Percentiles rank a stretch among this genome's conserved stretches.
phyloP scores from a whole-genome alignment of 1,140 invertebrate genomes.

The Thalassaphorura encarpata region DNA sequence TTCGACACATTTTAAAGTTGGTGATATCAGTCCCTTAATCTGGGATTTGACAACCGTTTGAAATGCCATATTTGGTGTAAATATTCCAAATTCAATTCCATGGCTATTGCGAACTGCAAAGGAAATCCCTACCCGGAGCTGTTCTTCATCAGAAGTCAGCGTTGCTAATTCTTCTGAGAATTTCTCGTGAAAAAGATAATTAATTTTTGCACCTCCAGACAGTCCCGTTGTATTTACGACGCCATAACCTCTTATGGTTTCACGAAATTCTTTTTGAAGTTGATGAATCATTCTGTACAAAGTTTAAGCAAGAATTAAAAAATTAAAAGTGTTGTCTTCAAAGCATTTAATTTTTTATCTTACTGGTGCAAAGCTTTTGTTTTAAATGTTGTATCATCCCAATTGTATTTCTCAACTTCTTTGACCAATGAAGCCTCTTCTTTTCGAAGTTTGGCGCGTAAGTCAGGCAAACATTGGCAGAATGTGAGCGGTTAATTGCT shows the following conservation, averaged over 20 bases:
- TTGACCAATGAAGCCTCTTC: constrained; percentile 91
- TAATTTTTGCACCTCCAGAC: constrained; percentile 98
- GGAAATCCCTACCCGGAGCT: constrained; percentile 91
- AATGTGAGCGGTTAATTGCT: constrained; percentile 99
- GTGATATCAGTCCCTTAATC: constrained; percentile 90
- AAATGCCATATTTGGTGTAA: constrained; percentile 99
- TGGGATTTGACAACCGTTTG: constrained; percentile 99
- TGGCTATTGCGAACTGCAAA: constrained; percentile 99
- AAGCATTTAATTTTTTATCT: constrained; percentile 42
- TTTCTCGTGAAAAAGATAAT: constrained; percentile 94
- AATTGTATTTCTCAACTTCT: constrained; percentile 98
- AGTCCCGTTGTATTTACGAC: constrained; percentile 94
- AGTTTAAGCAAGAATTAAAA: too few species aligned
- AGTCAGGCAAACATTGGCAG: constrained; percentile 89
- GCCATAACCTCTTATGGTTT: constrained; percentile 93
- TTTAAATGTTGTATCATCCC: constrained; percentile 96
- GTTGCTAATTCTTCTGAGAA: constrained; percentile 99
- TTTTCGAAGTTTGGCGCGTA: constrained; percentile 92
- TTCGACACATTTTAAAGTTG: constrained; percentile 95
- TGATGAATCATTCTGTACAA: constrained; percentile 92
- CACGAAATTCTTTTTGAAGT: constrained; percentile 93
- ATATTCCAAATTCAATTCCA: constrained; percentile 89
- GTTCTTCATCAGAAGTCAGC: constrained; percentile 98
- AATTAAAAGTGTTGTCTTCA: constrained; percentile 7
- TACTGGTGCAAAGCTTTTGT: constrained; percentile 99